phyloP scores from a whole-genome alignment of 1,140 invertebrate species.

The Macrotrachela quadricornifera region DNA sequence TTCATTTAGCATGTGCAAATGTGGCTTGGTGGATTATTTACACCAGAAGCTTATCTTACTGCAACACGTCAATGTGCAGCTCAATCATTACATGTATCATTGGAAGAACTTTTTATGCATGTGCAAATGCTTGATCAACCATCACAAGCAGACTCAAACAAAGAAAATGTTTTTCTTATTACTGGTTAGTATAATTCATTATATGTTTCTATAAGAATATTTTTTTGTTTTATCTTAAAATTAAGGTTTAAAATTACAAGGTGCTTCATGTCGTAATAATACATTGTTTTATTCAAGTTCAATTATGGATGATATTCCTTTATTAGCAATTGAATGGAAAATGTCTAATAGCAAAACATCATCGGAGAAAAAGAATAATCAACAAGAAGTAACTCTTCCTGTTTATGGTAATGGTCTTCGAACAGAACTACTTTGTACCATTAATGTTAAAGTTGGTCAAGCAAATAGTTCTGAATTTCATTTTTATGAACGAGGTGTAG shows the following conservation, averaged over 20 bases:
- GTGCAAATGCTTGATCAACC: slow-evolving; percentile 18
- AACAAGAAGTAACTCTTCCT: slow-evolving; percentile 53
- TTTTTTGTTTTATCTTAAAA: slow-evolving; percentile 8
- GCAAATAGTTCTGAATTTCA: slow-evolving; percentile 28
- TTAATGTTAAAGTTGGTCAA: slow-evolving; percentile 62
- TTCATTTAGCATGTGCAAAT: slow-evolving; percentile 46
- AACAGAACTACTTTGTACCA: slow-evolving; percentile 74
- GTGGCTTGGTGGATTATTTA: slow-evolving; percentile 85
- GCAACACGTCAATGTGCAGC: slow-evolving; percentile 90
- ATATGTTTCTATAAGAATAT: no score
- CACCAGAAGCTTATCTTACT: slow-evolving; percentile 95
- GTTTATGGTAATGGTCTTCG: slow-evolving; percentile 90
- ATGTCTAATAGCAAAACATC: background rate
- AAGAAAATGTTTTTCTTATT: no score
- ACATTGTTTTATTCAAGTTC: slow-evolving; percentile 68
- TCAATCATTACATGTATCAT: slow-evolving; percentile 52
- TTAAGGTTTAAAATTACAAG: slow-evolving; percentile 68
- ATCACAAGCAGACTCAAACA: slow-evolving; percentile 11
- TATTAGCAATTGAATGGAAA: slow-evolving; percentile 66
- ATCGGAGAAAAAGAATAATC: background rate
- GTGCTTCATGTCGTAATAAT: slow-evolving; percentile 71
- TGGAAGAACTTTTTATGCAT: slow-evolving; percentile 49
- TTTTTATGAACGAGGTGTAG: slow-evolving; percentile 87
- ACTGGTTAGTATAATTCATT: no score
- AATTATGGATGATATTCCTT: slow-evolving; percentile 73